Conservation (phyloP, 2,797 vertebrate genomes). For the Anguilla pacifica region DNA sequence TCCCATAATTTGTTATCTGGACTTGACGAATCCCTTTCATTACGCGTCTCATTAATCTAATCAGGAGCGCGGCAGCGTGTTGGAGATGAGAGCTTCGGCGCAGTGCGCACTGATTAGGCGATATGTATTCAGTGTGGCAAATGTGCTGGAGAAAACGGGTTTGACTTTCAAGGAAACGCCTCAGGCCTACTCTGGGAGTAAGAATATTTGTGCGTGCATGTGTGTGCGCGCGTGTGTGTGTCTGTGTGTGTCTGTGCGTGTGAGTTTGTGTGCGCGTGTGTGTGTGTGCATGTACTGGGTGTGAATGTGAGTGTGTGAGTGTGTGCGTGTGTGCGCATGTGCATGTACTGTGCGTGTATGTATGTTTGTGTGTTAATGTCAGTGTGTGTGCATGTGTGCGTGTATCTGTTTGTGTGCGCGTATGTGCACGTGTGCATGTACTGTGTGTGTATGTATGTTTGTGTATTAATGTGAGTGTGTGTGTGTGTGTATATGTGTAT, state of each 20-base stretch:
- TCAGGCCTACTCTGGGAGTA: background rate
- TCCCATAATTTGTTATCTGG: background rate
- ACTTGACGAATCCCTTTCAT: background rate
- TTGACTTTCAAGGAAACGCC: background rate
- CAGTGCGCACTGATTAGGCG: background rate
- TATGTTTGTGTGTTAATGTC: slow-evolving; percentile 15
- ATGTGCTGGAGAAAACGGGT: background rate
- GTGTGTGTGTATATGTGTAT: background rate
- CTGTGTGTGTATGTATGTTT: background rate
- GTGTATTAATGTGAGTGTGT: background rate
- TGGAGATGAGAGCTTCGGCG: background rate
- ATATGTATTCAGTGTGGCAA: slow-evolving; percentile 42
- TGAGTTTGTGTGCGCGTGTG: background rate
- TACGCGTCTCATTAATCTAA: background rate
- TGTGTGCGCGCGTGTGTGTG: slow-evolving; percentile 16
- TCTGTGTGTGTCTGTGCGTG: too few species aligned
- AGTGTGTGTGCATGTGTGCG: slow-evolving; percentile 43
- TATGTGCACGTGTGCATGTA: background rate
- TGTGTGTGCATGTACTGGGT: slow-evolving; percentile 36
- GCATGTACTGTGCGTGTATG: background rate
- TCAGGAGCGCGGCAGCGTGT: background rate
- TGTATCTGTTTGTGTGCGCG: slow-evolving; percentile 29
- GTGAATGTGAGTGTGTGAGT: slow-evolving; percentile 30
- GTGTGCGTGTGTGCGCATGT: slow-evolving; percentile 38
- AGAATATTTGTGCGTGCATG: slow-evolving; percentile 36